Base-by-base conservation (phyloP, 2,888 invertebrate species). In the Drosophila kanekoi region DNA sequence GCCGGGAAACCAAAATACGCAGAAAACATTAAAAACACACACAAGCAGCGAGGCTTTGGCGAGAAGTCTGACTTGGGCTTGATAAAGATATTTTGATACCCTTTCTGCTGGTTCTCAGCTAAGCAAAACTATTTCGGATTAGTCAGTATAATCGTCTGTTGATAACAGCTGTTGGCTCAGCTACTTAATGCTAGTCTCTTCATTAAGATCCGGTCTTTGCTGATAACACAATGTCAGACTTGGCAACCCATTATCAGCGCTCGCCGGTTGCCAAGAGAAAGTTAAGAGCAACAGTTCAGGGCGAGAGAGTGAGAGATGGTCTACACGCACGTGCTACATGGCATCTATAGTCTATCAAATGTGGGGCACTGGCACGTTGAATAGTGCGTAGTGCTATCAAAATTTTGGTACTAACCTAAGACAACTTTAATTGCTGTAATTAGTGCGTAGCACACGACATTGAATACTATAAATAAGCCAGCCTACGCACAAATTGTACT, bases 1-100 rank as follows among this genome's bases (percentile, higher is more conserved):
- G 77, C 67, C 35, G 41, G 33, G 72, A 75, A 77, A 56, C 48
- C 57, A 9, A 58, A 66, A 72, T 86, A 86, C 81, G 62, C 41
- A 68, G 81, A 82, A 86, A 66, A 40, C 72, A 81, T 82, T 75
- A 68, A 83, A 81, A 78, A 67, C 72, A 54, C 43, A 67, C 72
- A 54, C 43, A 32, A 47, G 52, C 40, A 52, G 28, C 28, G 28
- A 8, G 28, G 28, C 28, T 28, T 8, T 28, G 28, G 28, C 28
- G 28, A 28, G 8, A 2, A 28, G 32, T 14, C 18, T 32, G 28
- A 47, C 40, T 41, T 28, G 32, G 10, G 18, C 9, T 40, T 52
- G 65, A 68, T 53, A 54, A 54, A 51, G 32, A 38, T 45, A 40
- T 48, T 28, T 28, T 8, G 28, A 28, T 28, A 28, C 28, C 28